Evolutionary conservation across 2,888 invertebrate species (phyloP), one percentile per base, ranked within the genome.

Genomic region (Melangyna quadrimaculata): DNA sequence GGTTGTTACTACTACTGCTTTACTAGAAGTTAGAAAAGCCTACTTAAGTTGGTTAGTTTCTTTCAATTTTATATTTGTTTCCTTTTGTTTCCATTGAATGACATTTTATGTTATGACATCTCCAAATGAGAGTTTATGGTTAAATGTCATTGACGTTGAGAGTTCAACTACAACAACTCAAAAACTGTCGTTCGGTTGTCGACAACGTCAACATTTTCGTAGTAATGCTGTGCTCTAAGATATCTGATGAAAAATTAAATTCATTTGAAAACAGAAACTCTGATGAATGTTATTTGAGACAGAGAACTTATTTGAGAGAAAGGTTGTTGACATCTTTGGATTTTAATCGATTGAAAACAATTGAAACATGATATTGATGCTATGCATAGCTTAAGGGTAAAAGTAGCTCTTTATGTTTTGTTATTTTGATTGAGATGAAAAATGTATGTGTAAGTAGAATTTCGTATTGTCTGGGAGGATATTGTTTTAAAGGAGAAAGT

Each of bases 41-140:
- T 32, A 65, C 65, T 65, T 65, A 45, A 65, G 65, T 65, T 32
- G 27, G 65, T 65, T 65, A 65, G 65, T 65, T 65, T 45, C 45
- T 65, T 65, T 29, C 32, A 35, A 45, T 29, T 22, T 40, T 1
- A 22, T 22, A 24, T 45, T 19, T 32, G 22, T 19, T 63, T 10
- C 12, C 17, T n/a, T 61, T 63, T 63, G 65, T 65, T 65, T 3
- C 43, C 29, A 45, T 65, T 45, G 29, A 29, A 19, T 63, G 57
- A 43, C 63, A 17, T 45, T 63, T 27, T 63, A 29, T 65, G 45
- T 65, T 65, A 43, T 43, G 43, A 45, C 19, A 65, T 63, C 12
- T 65, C 7, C 0, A 45, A 65, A 65, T 45, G 45, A 45, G 65
- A 17, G 9, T 63, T 12, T 24, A 43, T 29, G 65, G 45, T 59